phyloP scores from a whole-genome alignment of 2,888 invertebrate species.

The Lamproptera curius region DNA sequence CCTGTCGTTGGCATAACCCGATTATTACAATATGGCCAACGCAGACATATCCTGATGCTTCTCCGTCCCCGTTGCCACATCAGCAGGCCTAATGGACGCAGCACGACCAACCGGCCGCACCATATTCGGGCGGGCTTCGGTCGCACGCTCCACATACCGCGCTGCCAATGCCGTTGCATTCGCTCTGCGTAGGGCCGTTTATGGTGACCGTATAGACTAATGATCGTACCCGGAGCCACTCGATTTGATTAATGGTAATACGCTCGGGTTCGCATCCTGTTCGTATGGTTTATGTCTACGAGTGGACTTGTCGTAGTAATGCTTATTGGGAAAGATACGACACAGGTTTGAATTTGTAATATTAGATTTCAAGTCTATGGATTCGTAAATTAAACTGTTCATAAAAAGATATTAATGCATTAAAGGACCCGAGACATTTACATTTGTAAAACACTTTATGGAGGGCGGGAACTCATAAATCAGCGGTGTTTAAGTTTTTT shows the following conservation, averaged over 20 bases:
- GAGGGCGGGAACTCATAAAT: no score
- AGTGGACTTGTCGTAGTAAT: no score
- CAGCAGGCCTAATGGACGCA: slow-evolving; percentile 10
- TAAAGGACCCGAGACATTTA: background rate
- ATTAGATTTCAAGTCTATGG: background rate
- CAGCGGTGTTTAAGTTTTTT: no score
- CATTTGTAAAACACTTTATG: background rate
- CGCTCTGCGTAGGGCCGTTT: slow-evolving; percentile 9
- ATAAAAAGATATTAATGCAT: background rate
- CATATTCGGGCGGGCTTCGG: slow-evolving; percentile 35
- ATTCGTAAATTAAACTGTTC: background rate
- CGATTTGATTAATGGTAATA: slow-evolving; percentile 7
- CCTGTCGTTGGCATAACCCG: no score
- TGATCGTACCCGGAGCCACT: background rate
- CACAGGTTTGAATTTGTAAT: background rate
- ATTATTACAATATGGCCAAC: no score
- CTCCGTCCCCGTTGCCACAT: background rate
- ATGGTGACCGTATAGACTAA: slow-evolving; percentile 8
- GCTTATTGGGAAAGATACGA: no score
- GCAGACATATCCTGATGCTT: slow-evolving; percentile 10
- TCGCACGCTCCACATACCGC: slow-evolving; percentile 58
- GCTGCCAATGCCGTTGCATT: no score
- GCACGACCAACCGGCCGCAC: slow-evolving; percentile 29
- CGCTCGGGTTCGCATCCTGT: background rate
- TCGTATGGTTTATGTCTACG: background rate